Percentiles rank a stretch among this genome's conserved stretches.
Evolutionary conservation across 1,140 invertebrate species (phyloP).

Genomic region (Drosophila ananassae): DNA sequence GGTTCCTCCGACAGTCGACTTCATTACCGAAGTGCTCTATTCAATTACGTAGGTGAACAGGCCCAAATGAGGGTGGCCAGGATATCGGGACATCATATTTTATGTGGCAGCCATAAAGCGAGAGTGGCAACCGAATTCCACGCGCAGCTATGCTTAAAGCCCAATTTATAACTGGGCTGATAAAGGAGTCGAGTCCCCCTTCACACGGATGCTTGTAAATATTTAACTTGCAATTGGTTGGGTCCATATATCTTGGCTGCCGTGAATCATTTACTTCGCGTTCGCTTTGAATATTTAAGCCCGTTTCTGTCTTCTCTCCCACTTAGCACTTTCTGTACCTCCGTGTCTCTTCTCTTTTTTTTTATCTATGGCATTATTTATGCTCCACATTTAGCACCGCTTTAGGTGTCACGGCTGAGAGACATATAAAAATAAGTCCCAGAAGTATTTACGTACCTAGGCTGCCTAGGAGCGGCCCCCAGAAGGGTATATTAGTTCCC

Average conservation of each 20-base stretch:
- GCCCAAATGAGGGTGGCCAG: not conserved
- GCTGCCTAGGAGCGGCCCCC: not conserved
- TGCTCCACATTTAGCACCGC: conserved; percentile 34
- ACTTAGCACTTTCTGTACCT: conserved; percentile 10
- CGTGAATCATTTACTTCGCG: conserved; percentile 63
- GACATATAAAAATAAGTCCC: conserved; percentile 62
- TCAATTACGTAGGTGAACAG: conserved; percentile 57
- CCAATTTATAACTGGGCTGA: conserved; percentile 60
- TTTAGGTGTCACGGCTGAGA: conserved; percentile 36
- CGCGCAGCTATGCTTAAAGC: conserved; percentile 37
- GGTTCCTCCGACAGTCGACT: conserved; percentile 59
- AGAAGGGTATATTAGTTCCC: conserved; percentile 9
- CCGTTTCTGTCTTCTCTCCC: conserved; percentile 8
- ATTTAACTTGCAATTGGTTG: conserved; percentile 68
- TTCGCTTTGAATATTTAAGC: conserved; percentile 57
- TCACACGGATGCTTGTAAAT: conserved; percentile 53
- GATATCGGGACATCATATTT: conserved; percentile 56
- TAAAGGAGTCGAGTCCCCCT: conserved; percentile 22
- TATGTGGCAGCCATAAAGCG: conserved; percentile 48
- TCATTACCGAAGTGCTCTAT: conserved; percentile 65
- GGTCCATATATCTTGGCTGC: conserved; percentile 54
- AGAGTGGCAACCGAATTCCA: conserved; percentile 13
- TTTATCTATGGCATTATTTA: conserved; percentile 69
- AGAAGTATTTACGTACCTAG: conserved; percentile 28
- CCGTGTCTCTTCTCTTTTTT: not conserved